These are phyloP conservation scores for Epizoanthus scotinus DNA, from an alignment of 92 coral and sea anemone genomes.

Conservation along the genomic window DNA sequence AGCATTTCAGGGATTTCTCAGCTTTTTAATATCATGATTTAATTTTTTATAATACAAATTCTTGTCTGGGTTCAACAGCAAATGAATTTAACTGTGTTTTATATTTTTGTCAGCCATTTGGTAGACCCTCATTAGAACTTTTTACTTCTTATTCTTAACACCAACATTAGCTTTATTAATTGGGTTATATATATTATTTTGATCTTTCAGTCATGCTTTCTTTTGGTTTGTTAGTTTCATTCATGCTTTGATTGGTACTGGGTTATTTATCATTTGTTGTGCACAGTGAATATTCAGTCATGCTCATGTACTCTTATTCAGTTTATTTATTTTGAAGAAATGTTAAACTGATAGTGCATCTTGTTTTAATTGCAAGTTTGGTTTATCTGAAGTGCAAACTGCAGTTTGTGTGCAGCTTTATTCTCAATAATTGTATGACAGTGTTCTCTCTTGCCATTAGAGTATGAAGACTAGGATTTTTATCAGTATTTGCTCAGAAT, in stretches of 20 bases:
- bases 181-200: background rate
- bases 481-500: background rate
- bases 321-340: too few relatives aligned
- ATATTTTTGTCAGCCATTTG: background rate
- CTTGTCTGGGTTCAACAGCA: background rate
- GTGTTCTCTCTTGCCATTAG: too few relatives aligned
- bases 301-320: too few relatives aligned
- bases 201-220: background rate
- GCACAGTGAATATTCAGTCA: too few relatives aligned
- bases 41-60: background rate
- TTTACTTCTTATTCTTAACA: background rate
- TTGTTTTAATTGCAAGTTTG: constrained; percentile 4
- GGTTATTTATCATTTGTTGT: too few relatives aligned
- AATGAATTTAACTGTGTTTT: background rate
- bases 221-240: too few relatives aligned
- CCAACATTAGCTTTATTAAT: too few relatives aligned
- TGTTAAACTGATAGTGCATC: too few relatives aligned
- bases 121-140: background rate
- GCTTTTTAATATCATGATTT: background rate
- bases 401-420: too few relatives aligned
- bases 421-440: too few relatives aligned
- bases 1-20: constrained; percentile 2
- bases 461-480: background rate
- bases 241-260: too few relatives aligned
- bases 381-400: background rate